Percentiles rank a stretch among this genome's conserved stretches.
Evolutionary conservation across 2,888 invertebrate species (phyloP).

Genomic region (Latheticus oryzae): DNA sequence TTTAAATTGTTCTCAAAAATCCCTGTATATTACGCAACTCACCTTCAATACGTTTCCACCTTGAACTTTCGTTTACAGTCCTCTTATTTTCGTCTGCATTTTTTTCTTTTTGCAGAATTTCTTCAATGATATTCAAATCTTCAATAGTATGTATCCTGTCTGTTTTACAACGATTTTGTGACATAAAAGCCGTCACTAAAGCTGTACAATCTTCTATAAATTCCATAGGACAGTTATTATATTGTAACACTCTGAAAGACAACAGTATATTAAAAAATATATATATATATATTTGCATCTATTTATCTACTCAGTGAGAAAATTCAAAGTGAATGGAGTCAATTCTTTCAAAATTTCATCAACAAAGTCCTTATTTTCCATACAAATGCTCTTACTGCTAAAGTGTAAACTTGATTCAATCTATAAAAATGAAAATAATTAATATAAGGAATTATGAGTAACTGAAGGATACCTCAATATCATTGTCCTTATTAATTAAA

Average conservation of each 20-base stretch:
- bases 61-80: conserved; percentile 9
- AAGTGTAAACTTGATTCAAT: conserved; percentile 14
- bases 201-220: conserved; percentile 21
- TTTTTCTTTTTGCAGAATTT: neutral
- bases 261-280: conserved; percentile 21
- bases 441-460: too few species aligned
- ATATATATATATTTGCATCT: neutral
- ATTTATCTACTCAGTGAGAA: conserved; percentile 29
- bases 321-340: conserved; percentile 25
- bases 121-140: conserved; percentile 34
- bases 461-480: conserved; percentile 41
- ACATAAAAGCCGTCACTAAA: conserved; percentile 4
- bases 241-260: conserved; percentile 29
- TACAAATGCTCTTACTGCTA: conserved; percentile 2
- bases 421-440: conserved; percentile 5
- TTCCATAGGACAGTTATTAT: conserved; percentile 30
- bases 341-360: conserved; percentile 15
- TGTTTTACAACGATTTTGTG: neutral
- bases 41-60: conserved; percentile 47
- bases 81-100: conserved; percentile 4
- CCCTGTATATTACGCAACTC: too few species aligned
- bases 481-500: conserved; percentile 44
- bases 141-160: conserved; percentile 39
- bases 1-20: too few species aligned
- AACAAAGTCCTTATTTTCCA: conserved; percentile 11